Base-by-base conservation (phyloP, 2,797 vertebrate genomes). In the Hirundo rustica region DNA sequence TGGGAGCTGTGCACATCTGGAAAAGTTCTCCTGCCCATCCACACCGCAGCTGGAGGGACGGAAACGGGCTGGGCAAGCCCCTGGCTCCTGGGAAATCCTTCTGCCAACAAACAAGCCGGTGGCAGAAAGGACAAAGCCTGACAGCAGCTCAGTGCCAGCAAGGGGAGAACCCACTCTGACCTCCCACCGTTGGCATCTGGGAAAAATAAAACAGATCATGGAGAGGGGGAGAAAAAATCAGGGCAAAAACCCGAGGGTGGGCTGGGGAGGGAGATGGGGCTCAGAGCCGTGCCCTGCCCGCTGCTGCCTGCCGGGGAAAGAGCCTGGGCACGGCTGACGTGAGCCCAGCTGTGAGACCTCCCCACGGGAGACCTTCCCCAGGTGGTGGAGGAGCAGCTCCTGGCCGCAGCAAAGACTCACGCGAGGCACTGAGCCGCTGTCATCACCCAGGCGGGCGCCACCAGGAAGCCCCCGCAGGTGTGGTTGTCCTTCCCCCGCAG, bases 371-470 rank as follows among this genome's bases (percentile, higher is more conserved):
- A 2, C 0, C 20, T 1, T 7, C 2, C 53, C 70, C 2, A 0
- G 68, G 21, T 29, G 5, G 0, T 2, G 57, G n/a, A 25, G 44
- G 50, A 3, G 16, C 5, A 2, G 4, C 1, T 3, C 4, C n/a
- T 13, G 1, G 0, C 29, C 29, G 60, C 3, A 23, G 53, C 27
- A 10, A 7, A 9, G 1, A 90, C 96, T 96, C 42, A 97, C 96
- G 0, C 2, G 0, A 13, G 32, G 75, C 96, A 97, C 87, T 96
- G 95, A 55, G 96, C 96, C 0, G 95, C 95, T 1, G 96, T 96
- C 96, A 97, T 84, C 89, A 97, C 96, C 96, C 96, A 97, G 58
- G 32, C 23, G 0, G 91, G 92, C n/a, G 79, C 91, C 89, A 97
- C 91, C 0, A 97, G 79, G 87, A 97, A 89, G 4, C 96, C 96